Conservation (phyloP, 1,140 invertebrate genomes). For the Camponotus vicinus region DNA sequence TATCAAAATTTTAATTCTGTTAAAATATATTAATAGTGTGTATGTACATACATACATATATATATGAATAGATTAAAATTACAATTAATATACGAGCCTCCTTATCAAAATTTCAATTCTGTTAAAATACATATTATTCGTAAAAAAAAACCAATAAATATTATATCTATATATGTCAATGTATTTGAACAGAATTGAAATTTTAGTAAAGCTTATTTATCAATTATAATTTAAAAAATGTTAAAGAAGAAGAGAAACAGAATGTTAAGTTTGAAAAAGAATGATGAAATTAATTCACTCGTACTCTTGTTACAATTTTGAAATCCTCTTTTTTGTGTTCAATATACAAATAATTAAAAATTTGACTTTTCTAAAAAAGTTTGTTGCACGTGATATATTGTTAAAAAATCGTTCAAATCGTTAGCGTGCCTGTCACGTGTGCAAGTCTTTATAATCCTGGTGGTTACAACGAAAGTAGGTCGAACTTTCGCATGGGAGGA, state of each 20-base stretch:
- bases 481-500: slow-evolving; percentile 64
- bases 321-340: neutral
- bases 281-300: no score
- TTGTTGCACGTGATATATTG: slow-evolving; percentile 56
- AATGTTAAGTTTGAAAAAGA: no score
- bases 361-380: neutral
- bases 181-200: neutral
- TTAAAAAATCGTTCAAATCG: slow-evolving; percentile 10
- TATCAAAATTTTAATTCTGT: no score
- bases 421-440: slow-evolving; percentile 58
- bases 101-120: no score
- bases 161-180: neutral
- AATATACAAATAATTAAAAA: slow-evolving; percentile 59
- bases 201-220: neutral
- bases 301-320: neutral
- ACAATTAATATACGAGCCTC: no score
- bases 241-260: neutral
- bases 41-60: no score
- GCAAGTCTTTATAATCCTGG: slow-evolving; percentile 63
- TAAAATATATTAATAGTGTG: no score
- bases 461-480: slow-evolving; percentile 61
- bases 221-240: neutral
- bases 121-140: no score
- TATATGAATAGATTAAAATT: no score
- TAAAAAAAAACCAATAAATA: no score